A percentile compares a stretch with the other conserved stretches of the same genome.
Conservation (phyloP, 2,888 invertebrate species). For the Catotricha subobsoleta region DNA sequence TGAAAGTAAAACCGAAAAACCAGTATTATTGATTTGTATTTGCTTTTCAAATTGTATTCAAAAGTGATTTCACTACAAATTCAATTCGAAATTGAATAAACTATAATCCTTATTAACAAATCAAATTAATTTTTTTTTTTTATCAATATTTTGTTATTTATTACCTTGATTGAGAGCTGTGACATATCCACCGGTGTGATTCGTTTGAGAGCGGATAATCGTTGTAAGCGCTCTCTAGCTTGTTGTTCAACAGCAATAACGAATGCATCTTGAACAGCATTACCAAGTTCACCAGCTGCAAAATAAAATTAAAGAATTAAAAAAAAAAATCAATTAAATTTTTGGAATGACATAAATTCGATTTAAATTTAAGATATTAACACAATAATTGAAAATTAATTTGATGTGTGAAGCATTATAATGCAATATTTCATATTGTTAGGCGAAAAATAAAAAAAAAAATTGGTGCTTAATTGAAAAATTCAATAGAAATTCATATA, state of each 20-base stretch:
- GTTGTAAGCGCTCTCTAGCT: conserved; percentile 78
- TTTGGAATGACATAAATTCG: too few species aligned
- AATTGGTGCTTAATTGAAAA: too few species aligned
- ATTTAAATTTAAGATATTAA: too few species aligned
- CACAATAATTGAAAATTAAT: too few species aligned
- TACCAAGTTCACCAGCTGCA: conserved; percentile 68
- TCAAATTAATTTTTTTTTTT: neutral
- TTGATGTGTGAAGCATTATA: too few species aligned
- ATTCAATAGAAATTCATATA: too few species aligned
- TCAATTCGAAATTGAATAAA: neutral
- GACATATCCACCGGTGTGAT: conserved; percentile 90
- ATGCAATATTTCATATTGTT: too few species aligned
- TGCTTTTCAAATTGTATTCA: too few species aligned
- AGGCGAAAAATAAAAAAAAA: too few species aligned
- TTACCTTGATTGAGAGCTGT: conserved; percentile 70
- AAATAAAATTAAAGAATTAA: neutral
- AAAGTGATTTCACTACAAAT: too few species aligned
- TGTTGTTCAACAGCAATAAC: conserved; percentile 96
- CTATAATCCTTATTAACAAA: neutral
- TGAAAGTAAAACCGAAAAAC: too few species aligned
- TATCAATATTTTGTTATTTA: neutral
- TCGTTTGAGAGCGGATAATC: conserved; percentile 77
- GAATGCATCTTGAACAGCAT: conserved; percentile 89
- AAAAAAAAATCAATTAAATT: neutral
- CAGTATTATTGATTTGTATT: too few species aligned